A percentile compares a stretch with the other conserved stretches of the same genome.
These are phyloP conservation scores for Cryptotis parvus DNA, from an alignment of 2,113 vertebrate species.

Conservation along the genomic window DNA sequence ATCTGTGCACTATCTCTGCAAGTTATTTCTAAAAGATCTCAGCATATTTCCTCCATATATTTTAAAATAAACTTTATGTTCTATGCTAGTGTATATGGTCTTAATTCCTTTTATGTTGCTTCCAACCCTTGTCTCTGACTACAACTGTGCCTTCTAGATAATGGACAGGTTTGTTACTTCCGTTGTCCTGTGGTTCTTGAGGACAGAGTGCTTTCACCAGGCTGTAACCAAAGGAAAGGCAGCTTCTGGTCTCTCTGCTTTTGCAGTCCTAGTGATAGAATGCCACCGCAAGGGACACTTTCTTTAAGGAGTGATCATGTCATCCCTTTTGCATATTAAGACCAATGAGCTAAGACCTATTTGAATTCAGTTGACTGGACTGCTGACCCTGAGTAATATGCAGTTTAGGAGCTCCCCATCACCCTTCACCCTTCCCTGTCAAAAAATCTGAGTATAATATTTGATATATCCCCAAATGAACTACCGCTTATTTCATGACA, in stretches of 20 bases:
- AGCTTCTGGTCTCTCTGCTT: not conserved
- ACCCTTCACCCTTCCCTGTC: not conserved
- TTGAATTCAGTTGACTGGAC: not conserved
- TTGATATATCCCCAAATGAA: not conserved
- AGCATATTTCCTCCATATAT: not conserved
- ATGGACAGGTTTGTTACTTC: not conserved
- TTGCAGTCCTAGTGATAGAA: not conserved
- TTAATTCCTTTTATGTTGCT: not conserved
- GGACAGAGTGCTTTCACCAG: not conserved
- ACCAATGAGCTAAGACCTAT: not conserved
- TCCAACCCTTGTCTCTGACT: not conserved
- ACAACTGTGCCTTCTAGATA: not conserved
- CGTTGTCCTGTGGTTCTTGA: not conserved
- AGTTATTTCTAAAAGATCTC: not conserved
- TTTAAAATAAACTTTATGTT: slow-evolving; percentile 5
- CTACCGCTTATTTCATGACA: not conserved
- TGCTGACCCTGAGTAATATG: not conserved
- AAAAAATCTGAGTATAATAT: not conserved
- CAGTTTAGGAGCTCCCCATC: not conserved
- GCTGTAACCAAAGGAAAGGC: not conserved
- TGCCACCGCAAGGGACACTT: not conserved
- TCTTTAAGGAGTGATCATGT: not conserved
- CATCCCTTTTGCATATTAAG: not conserved
- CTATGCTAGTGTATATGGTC: not conserved
- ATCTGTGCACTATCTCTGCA: not conserved